Evolutionary conservation across 30 jellyfish, hydroid and myxozoan species (phyloP), one percentile per base, ranked within the genome.

Genomic region (Turritopsis dohrnii): DNA sequence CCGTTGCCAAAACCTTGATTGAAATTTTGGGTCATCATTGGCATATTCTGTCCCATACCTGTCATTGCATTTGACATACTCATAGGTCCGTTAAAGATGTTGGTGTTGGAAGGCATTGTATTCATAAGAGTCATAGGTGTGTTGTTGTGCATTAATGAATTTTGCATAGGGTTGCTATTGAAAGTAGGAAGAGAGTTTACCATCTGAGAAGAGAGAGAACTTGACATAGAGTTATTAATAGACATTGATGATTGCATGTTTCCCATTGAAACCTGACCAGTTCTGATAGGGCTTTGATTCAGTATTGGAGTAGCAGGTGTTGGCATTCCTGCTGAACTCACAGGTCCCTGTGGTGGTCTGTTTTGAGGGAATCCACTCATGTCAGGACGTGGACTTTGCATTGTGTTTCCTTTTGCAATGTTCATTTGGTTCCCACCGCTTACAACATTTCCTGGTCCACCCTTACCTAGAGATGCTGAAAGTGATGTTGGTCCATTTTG

Each of bases 271-370:
- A 31, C 53, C 53, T 74, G 53, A 24, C 82, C 81, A 21, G 81
- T 26, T 29, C 82, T 60, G 65, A 80, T 7, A 16, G 82, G 28
- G n/a, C 53, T 81, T 23, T 95, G 94, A 80, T 88, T 93, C n/a
- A 93, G 72, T 87, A 84, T 88, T 5, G 98, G 96, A 20, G 98
- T 86, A 1, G 96, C 96, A 18, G 98, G 96, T 25, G 98, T 86
- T 7, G 98, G 98, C 83, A 81, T 88, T 52, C 94, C 98, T 18
- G 93, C 18, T 1, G 96, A 83, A 76, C 98, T 92, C 24, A 92
- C 89, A 20, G 98, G 96, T 74, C 84, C 87, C 52, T 84, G 84
- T 16, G 90, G 90, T 21, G 88, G 75, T 17, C 52, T 22, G 52
- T 41, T 25, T 71, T 73, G 90, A 19, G 76, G 18, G 41, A 29